Conservation (phyloP, 1,140 invertebrate genomes). For the Phortica variegata region DNA sequence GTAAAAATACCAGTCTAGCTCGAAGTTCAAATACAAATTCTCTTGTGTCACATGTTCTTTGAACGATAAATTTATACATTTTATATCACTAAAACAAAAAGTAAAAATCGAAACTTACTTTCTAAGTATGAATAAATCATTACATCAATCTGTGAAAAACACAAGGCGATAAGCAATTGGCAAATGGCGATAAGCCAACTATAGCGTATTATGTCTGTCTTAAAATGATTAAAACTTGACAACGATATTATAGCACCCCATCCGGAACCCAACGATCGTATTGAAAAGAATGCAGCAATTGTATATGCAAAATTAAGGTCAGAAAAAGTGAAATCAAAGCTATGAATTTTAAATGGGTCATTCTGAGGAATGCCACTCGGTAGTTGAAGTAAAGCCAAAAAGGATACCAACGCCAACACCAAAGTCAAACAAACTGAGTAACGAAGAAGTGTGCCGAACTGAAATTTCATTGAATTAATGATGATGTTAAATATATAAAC, state of each 20-base stretch:
- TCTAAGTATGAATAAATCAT: background rate
- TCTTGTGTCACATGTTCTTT: background rate
- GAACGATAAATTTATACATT: background rate
- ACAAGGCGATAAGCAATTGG: background rate
- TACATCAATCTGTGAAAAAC: background rate
- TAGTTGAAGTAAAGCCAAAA: conserved; percentile 41
- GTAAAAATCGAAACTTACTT: background rate
- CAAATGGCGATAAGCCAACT: conserved; percentile 17
- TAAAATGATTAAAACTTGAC: conserved; percentile 84
- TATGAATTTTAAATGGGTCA: conserved; percentile 74
- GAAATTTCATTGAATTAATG: background rate
- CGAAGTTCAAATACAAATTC: background rate
- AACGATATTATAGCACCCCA: conserved; percentile 87
- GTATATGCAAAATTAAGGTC: conserved; percentile 61
- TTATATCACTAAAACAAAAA: background rate
- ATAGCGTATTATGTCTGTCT: conserved; percentile 64
- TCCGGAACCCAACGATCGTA: conserved; percentile 72
- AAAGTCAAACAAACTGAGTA: conserved; percentile 5
- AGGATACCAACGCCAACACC: background rate
- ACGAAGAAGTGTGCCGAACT: conserved; percentile 17
- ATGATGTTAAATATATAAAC: background rate
- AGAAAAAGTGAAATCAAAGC: no score
- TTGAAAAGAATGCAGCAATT: background rate
- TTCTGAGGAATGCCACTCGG: conserved; percentile 74
- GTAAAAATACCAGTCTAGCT: background rate